These are phyloP conservation scores for Aythya baeri DNA, from an alignment of 2,113 vertebrate genomes.

Conservation along the genomic window DNA sequence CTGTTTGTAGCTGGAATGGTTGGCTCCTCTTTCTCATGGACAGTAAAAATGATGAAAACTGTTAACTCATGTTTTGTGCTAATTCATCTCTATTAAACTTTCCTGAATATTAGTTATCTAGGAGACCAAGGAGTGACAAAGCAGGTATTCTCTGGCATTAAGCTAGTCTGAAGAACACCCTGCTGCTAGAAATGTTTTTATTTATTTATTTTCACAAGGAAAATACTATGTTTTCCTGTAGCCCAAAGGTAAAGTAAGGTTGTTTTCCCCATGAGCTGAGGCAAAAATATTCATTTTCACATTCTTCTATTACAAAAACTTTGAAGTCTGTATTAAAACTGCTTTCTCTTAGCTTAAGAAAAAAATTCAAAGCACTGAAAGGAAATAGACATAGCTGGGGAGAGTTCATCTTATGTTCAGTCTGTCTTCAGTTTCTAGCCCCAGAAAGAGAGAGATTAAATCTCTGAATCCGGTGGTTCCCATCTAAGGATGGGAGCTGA, in stretches of 20 bases:
- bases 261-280: not conserved
- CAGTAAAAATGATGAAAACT: fast-evolving
- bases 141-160: not conserved
- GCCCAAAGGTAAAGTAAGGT: not conserved
- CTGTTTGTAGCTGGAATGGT: not conserved
- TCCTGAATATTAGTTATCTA: not conserved
- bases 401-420: not conserved
- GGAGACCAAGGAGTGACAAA: not conserved
- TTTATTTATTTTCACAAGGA: not conserved
- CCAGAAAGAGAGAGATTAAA: not conserved
- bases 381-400: not conserved
- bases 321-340: not conserved
- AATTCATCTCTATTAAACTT: not conserved
- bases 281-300: too few species aligned
- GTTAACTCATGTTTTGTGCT: not conserved
- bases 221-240: not conserved
- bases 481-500: not conserved
- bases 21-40: not conserved
- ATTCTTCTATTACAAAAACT: not conserved
- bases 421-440: not conserved
- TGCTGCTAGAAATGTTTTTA: not conserved
- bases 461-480: not conserved
- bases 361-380: not conserved
- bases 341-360: not conserved
- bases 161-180: not conserved